These are phyloP conservation scores for Toxotes lorentzi DNA, from an alignment of 2,797 vertebrate genomes.

Conservation along the genomic window DNA sequence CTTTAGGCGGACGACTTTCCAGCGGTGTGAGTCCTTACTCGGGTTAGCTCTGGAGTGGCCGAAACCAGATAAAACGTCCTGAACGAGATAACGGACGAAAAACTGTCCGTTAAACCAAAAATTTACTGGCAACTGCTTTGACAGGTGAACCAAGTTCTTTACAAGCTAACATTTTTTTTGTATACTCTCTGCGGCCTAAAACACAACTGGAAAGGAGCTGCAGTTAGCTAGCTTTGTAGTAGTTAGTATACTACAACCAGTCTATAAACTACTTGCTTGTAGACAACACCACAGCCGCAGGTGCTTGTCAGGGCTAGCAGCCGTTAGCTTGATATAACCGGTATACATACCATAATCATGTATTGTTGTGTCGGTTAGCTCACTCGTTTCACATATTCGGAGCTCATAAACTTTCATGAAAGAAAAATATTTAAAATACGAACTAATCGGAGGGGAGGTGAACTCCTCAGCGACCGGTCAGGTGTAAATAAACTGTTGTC, in stretches of 20 bases:
- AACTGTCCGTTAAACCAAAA: no score
- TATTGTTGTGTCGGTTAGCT: not conserved
- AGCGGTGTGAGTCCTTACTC: not conserved
- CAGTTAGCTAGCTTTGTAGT: no score
- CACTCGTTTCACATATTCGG: not conserved
- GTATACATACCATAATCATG: not conserved
- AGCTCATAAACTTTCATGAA: not conserved
- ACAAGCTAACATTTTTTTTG: not conserved
- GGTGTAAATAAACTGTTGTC: not conserved
- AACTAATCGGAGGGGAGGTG: rapidly evolving
- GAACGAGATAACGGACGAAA: no score
- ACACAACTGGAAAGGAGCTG: not conserved
- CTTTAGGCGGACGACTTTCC: no score
- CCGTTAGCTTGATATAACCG: not conserved
- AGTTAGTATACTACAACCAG: no score
- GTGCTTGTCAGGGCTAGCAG: not conserved
- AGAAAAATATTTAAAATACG: rapidly evolving
- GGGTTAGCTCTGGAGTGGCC: not conserved
- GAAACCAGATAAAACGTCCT: no score
- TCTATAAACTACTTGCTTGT: no score
- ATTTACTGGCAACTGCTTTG: not conserved
- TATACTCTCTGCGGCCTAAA: not conserved
- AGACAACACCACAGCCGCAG: not conserved
- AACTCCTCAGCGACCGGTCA: no score
- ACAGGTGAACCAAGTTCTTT: not conserved